phyloP scores from a whole-genome alignment of 2,888 invertebrate species.

The Rambutsinella grinnellia region DNA sequence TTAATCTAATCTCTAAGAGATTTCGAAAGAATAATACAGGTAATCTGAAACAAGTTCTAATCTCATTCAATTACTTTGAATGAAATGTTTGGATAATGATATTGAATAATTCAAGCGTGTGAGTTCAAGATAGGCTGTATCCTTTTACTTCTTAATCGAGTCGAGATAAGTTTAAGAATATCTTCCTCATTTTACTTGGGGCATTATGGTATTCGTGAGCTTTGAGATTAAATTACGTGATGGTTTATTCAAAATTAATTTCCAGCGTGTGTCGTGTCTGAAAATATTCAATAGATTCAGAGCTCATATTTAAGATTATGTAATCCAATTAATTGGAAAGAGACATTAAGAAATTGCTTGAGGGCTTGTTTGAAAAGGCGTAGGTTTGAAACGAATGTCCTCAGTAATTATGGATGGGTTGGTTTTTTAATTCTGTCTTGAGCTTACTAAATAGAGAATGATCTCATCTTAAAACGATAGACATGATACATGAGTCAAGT shows the following conservation, averaged over 20 bases:
- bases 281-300: background rate
- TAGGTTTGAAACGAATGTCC: background rate
- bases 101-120: no score
- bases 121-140: no score
- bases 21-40: background rate
- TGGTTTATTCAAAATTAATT: constrained; percentile 14
- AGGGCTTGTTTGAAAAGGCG: background rate
- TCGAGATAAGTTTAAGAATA: no score
- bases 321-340: constrained; percentile 18
- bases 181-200: no score
- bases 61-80: no score
- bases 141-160: no score
- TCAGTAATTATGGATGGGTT: no score
- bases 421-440: background rate
- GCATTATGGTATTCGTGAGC: constrained; percentile 32
- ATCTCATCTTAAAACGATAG: background rate
- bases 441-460: background rate
- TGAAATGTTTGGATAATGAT: no score
- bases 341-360: constrained; percentile 1
- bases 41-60: background rate
- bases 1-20: background rate
- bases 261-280: constrained; percentile 10
- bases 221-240: background rate
- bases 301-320: constrained; percentile 2
- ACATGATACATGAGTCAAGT: constrained; percentile 3